Base-by-base conservation (phyloP, 2,113 vertebrate species). In the Polypterus senegalus region DNA sequence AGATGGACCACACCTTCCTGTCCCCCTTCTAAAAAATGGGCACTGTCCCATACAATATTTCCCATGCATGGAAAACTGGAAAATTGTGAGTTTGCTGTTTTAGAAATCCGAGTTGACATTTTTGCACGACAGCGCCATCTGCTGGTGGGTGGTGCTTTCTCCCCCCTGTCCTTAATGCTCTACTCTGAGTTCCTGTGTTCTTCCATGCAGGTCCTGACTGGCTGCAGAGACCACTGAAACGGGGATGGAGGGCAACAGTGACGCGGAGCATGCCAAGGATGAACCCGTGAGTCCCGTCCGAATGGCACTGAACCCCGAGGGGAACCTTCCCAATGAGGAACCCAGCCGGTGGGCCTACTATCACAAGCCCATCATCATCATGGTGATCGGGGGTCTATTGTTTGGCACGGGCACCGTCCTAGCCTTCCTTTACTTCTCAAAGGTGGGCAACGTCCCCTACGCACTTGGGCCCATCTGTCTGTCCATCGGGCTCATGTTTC, bases 401-500 rank as follows among this genome's bases (percentile, higher is more conserved):
- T 70, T 73, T 1, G 65, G 71, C 0, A 71, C 47, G 0, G 69
- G 77, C 1, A 57, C 59, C 0, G 0, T 81, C 46, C 61, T 82
- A 49, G 69, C 78, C 60, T 64, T 74, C 3, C 69, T 81, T 10
- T 70, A 48, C 52, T 73, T 72, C 1, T 53, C 49, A 2, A 67
- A 64, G 9, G 52, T 60, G 0, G 2, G 45, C 1, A 66, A 72
- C 7, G 61, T 64, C 3, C 52, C 67, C 3, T 47, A 11, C 61
- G 73, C 72, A 4, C 6, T 82, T 3, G 74, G 77, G 46, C 75
- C 74, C 0, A 70, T 76, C 49, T 76, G 75, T 55, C 59, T 79
- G 67, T 75, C 75, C 6, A 47, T 78, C 1, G 78, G 78, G 9
- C 63, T 86, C 53, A 56, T 80, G 66, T 77, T 87, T 60, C 61